A percentile compares a stretch with the other conserved stretches of the same genome.
Conservation (phyloP, 2,888 invertebrate species). For the Nomada hirtipes region DNA sequence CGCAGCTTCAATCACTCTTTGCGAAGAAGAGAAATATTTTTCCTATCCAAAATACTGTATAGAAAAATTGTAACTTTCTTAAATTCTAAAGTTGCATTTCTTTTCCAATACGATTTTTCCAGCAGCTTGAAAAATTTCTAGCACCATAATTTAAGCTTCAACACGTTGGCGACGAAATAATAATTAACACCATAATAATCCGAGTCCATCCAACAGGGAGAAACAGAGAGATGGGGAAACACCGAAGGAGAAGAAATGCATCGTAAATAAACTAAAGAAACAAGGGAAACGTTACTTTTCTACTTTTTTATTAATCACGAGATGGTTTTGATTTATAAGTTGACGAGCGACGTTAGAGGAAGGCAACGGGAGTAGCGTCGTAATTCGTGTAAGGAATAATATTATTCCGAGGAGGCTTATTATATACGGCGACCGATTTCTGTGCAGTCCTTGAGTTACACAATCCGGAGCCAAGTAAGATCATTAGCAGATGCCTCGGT, state of each 20-base stretch:
- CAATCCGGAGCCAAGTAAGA: slow-evolving; percentile 78
- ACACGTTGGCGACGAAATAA: too few species aligned
- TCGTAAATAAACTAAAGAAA: background rate
- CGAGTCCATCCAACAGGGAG: too few species aligned
- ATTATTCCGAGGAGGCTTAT: slow-evolving; percentile 74
- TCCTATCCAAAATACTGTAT: too few species aligned
- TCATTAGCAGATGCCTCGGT: slow-evolving; percentile 81
- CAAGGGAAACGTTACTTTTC: background rate
- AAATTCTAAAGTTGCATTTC: too few species aligned
- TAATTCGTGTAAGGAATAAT: slow-evolving; percentile 62
- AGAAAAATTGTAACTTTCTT: too few species aligned
- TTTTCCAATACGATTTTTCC: too few species aligned
- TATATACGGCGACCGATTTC: slow-evolving; percentile 76
- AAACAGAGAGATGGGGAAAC: too few species aligned
- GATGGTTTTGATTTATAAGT: slow-evolving; percentile 4
- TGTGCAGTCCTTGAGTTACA: slow-evolving; percentile 79
- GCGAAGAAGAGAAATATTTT: background rate
- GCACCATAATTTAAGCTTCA: too few species aligned
- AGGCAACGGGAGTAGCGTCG: slow-evolving; percentile 32
- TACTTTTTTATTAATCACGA: background rate
- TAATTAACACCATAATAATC: too few species aligned
- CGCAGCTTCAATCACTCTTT: too few species aligned
- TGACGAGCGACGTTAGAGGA: background rate
- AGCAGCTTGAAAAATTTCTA: too few species aligned
- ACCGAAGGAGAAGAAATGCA: background rate